Conservation (phyloP, 1,140 invertebrate genomes). For the Diorhabda carinulata region DNA sequence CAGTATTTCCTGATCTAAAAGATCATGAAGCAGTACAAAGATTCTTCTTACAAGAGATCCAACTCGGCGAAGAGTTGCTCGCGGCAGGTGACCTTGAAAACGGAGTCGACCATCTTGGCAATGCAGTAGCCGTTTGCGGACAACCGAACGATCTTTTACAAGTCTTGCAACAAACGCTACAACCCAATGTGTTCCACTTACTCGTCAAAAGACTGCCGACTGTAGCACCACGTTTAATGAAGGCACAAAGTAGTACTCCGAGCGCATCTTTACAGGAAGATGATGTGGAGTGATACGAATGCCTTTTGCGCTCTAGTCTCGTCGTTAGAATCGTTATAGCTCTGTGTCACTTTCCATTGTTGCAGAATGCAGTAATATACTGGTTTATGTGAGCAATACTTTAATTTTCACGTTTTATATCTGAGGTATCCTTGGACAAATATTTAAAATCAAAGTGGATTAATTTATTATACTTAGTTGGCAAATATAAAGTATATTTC, state of each 20-base stretch:
- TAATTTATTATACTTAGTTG: constrained; percentile 1
- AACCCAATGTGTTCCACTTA: constrained; percentile 85
- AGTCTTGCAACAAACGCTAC: constrained; percentile 74
- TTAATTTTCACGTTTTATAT: constrained; percentile 11
- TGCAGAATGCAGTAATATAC: constrained; percentile 12
- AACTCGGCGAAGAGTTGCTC: constrained; percentile 86
- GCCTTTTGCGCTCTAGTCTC: constrained; percentile 10
- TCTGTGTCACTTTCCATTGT: constrained; percentile 12
- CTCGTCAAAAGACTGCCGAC: constrained; percentile 78
- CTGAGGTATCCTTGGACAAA: constrained; percentile 1
- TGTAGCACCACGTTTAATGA: constrained; percentile 46
- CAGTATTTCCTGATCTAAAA: constrained; percentile 76
- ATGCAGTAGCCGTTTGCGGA: constrained; percentile 93
- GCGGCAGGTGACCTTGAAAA: constrained; percentile 79
- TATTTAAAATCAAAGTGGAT: neutral
- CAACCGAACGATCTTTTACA: constrained; percentile 89
- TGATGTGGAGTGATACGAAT: constrained; percentile 44
- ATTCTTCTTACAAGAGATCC: constrained; percentile 86
- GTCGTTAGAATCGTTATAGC: constrained; percentile 13
- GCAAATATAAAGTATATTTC: constrained; percentile 1
- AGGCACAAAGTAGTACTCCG: constrained; percentile 29
- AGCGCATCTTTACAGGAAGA: constrained; percentile 42
- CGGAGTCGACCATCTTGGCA: constrained; percentile 90
- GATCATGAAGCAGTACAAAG: constrained; percentile 90
- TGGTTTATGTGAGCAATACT: constrained; percentile 12